These are phyloP conservation scores for Trachemys scripta DNA, from an alignment of 2,113 vertebrate genomes.

Conservation along the genomic window DNA sequence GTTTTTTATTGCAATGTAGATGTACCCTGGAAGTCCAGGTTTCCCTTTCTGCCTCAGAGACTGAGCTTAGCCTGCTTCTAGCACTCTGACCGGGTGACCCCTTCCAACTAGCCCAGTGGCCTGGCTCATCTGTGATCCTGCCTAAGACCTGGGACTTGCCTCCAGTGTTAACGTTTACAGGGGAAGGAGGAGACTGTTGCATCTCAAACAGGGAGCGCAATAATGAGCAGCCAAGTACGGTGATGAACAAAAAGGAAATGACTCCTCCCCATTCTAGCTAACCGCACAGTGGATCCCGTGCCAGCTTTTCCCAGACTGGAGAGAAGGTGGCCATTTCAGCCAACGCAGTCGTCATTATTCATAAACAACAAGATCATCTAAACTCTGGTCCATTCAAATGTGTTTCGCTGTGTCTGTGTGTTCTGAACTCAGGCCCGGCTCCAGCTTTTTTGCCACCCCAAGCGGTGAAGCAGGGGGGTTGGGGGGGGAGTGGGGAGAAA, in stretches of 20 bases:
- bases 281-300: not conserved
- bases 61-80: not conserved
- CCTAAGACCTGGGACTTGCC: not conserved
- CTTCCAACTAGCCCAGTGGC: not conserved
- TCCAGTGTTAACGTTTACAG: not conserved
- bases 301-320: not conserved
- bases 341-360: not conserved
- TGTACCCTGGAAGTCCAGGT: too few species aligned
- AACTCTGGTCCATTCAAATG: not conserved
- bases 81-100: not conserved
- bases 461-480: accelerated
- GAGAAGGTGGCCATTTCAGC: not conserved
- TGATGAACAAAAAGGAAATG: not conserved
- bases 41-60: not conserved
- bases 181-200: not conserved
- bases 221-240: not conserved
- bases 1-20: not conserved
- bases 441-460: too few species aligned
- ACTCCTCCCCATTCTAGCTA: not conserved
- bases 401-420: not conserved
- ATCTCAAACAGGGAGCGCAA: too few species aligned
- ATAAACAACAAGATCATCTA: not conserved
- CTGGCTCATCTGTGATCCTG: not conserved
- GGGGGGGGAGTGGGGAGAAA: too few species aligned
- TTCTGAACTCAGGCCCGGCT: not conserved